A percentile compares a stretch with the other conserved stretches of the same genome.
Evolutionary conservation across 2,888 invertebrate species (phyloP).

Genomic region (Cosmorhoe ocellata): DNA sequence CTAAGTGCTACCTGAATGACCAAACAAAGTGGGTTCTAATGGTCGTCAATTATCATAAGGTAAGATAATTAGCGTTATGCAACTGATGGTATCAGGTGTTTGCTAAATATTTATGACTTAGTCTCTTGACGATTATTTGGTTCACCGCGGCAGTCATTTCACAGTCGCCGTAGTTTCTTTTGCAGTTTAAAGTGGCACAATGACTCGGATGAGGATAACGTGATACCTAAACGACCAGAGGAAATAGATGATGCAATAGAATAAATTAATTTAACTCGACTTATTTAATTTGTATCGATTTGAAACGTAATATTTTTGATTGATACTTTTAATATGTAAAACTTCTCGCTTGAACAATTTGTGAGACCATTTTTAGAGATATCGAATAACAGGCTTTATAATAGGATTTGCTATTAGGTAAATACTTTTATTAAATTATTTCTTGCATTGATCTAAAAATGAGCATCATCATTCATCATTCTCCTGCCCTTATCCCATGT

Average conservation of each 20-base stretch:
- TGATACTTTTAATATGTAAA: no score
- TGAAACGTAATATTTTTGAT: background rate
- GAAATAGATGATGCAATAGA: background rate
- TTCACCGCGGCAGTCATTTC: slow-evolving; percentile 10
- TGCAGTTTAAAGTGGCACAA: background rate
- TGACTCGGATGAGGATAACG: background rate
- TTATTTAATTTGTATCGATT: background rate
- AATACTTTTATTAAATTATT: no score
- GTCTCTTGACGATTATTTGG: slow-evolving; percentile 15
- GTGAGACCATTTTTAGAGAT: no score
- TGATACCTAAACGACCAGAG: background rate
- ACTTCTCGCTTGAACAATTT: no score
- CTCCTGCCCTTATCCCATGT: no score
- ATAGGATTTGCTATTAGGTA: no score
- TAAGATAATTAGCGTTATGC: slow-evolving; percentile 15
- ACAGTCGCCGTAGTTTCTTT: background rate
- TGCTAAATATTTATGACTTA: slow-evolving; percentile 12
- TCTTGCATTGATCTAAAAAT: no score
- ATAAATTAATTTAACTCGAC: background rate
- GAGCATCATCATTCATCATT: no score
- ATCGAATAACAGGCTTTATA: no score
- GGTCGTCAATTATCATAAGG: slow-evolving; percentile 11
- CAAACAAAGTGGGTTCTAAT: slow-evolving; percentile 11
- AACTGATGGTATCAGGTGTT: slow-evolving; percentile 9
- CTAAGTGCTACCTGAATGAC: slow-evolving; percentile 16